Base-by-base conservation (phyloP, 2,888 invertebrate species). In the Balanococcus diminutus region DNA sequence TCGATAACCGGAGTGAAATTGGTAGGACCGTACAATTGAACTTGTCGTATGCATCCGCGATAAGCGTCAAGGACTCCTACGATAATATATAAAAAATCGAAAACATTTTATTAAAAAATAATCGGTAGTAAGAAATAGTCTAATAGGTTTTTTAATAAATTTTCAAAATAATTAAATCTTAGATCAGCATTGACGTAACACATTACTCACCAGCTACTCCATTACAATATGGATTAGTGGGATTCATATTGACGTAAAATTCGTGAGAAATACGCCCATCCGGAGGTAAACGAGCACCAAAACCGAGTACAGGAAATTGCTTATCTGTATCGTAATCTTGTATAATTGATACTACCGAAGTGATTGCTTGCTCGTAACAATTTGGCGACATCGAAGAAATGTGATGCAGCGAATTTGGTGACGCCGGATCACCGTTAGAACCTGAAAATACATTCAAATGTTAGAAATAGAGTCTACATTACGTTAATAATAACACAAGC, bases 1-100 rank as follows among this genome's bases (percentile, higher is more conserved):
- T 91, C 91, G 85, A 93, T 91, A 61, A 91, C 90, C 0, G 92
- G 92, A 16, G 92, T 90, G 89, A 93, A 92, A 88, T 92, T 92
- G 8, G 93, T 93, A 9, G 92, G 92, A 1, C 92, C 92, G 88
- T 91, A 92, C 14, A 92, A 89, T 87, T 92, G 91, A 1, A 92
- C 91, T 86, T 90, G 89, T 86, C 90, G 88, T 36, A 93, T 89
- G 82, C 91, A 90, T 84, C 89, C 89, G 42, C 91, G 89, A 89
- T 92, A 92, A 1, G 92, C 91, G 16, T 90, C 90, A 87, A 92
- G 87, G 2, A 92, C 91, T 56, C 92, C 92, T 89, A 87, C 8
- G 87, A 85, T 25, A 87, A 86, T 28, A 19, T 8, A 28, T 67
- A 2, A 46, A 2, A 2, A 46, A n/a, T 46, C 0, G 16, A 46